Evolutionary conservation across 2,888 invertebrate species (phyloP).

Genomic region (Drosophila paranaensis): DNA sequence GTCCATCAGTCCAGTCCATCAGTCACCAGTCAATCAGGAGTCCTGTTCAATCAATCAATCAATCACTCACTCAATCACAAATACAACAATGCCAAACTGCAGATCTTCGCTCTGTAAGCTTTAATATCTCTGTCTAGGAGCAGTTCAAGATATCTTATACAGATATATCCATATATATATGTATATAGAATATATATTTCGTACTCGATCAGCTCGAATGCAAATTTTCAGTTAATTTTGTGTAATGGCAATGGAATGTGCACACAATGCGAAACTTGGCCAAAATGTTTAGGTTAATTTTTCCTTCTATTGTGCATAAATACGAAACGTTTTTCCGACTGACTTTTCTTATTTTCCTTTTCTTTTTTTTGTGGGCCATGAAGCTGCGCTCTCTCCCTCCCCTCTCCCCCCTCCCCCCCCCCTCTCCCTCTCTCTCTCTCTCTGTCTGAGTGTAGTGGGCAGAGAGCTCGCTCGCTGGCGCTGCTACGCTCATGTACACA

Average conservation of each 20-base stretch:
- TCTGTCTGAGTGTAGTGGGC: constrained; percentile 11
- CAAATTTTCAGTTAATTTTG: constrained; percentile 18
- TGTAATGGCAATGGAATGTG: constrained; percentile 54
- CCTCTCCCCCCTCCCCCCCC: constrained; percentile 13
- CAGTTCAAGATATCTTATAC: neutral
- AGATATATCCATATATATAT: neutral
- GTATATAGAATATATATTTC: neutral
- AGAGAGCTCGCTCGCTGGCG: neutral
- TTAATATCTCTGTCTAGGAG: neutral
- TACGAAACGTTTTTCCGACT: constrained; percentile 31
- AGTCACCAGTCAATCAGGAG: too few relatives aligned
- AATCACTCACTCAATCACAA: neutral
- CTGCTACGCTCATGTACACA: neutral
- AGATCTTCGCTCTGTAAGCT: neutral
- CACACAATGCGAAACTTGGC: constrained; percentile 48
- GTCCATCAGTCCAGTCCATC: too few relatives aligned
- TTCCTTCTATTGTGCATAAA: constrained; percentile 33
- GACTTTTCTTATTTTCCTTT: neutral
- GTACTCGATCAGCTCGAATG: constrained; percentile 11
- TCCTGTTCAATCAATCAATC: too few relatives aligned
- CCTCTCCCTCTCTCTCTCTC: constrained; percentile 45
- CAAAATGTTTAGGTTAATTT: constrained; percentile 52
- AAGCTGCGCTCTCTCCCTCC: constrained; percentile 68
- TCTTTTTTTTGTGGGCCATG: constrained; percentile 40
- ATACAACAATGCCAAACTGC: neutral